Evolutionary conservation across 2,113 vertebrate species (phyloP).

Genomic region (Pluvialis apricaria): DNA sequence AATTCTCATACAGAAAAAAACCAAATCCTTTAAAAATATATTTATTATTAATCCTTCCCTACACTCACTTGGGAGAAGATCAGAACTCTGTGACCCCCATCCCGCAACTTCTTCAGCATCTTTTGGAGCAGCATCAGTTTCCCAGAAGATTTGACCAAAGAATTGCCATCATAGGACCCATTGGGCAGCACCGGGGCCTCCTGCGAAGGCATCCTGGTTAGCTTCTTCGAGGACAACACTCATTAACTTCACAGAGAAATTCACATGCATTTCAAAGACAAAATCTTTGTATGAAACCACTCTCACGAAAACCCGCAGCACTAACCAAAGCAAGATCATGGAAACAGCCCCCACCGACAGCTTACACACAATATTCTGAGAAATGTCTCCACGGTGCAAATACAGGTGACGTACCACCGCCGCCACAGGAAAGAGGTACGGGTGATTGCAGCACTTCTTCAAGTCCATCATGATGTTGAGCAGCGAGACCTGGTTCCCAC

Average conservation of each 20-base stretch:
- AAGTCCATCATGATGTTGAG: slow-evolving; percentile 99
- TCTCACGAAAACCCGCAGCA: rapidly evolving
- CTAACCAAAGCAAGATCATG: neutral
- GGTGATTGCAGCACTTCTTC: slow-evolving; percentile 98
- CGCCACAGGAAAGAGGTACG: slow-evolving; percentile 94
- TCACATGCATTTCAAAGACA: neutral
- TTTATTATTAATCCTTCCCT: neutral
- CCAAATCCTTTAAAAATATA: neutral
- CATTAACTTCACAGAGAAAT: rapidly evolving
- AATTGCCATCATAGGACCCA: slow-evolving; percentile 94
- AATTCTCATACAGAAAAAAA: neutral
- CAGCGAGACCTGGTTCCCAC: slow-evolving; percentile 95
- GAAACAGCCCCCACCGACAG: neutral
- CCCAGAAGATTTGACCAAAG: slow-evolving; percentile 94
- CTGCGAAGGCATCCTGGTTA: slow-evolving; percentile 62
- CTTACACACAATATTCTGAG: neutral
- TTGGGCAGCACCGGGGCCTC: slow-evolving; percentile 94
- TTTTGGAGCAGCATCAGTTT: slow-evolving; percentile 97
- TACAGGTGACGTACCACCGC: slow-evolving; percentile 78
- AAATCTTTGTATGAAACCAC: neutral
- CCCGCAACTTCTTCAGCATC: slow-evolving; percentile 94
- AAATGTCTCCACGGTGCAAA: rapidly evolving
- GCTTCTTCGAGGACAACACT: rapidly evolving
- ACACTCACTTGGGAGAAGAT: slow-evolving; percentile 93
- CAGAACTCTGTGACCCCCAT: slow-evolving; percentile 92